Percentiles rank a stretch among this genome's conserved stretches.
phyloP scores from a whole-genome alignment of 2,113 vertebrate genomes.

The Notechis scutatus region DNA sequence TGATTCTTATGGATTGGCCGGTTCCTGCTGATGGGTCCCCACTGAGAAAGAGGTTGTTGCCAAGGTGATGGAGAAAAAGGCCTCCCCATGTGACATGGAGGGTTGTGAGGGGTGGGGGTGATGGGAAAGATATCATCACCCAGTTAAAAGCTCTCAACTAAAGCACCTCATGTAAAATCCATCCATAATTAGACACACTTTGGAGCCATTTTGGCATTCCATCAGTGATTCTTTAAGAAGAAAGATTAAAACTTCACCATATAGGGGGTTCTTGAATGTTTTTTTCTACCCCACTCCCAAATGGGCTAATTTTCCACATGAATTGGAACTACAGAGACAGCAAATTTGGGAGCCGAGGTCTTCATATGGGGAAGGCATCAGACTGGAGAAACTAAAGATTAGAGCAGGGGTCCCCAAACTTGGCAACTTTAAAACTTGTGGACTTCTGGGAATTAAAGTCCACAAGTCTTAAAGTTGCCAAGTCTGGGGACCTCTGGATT shows the following conservation, averaged over 20 bases:
- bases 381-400: not conserved
- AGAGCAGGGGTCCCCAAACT: not conserved
- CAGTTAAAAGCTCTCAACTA: not conserved
- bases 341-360: not conserved
- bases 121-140: not conserved
- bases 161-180: not conserved
- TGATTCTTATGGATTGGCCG: not conserved
- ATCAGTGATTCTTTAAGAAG: not conserved
- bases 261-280: not conserved
- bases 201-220: not conserved
- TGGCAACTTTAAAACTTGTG: no score
- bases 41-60: not conserved
- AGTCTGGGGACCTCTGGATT: no score
- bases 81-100: not conserved
- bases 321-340: not conserved
- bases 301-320: not conserved
- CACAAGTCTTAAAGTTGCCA: no score
- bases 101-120: not conserved
- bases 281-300: not conserved
- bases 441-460: no score
- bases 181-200: not conserved
- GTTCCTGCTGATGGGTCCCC: not conserved
- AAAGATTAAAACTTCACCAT: not conserved
- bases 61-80: not conserved
- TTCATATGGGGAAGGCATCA: not conserved